Conservation (phyloP, 2,113 vertebrate species). For the Formicarius rufipectus region DNA sequence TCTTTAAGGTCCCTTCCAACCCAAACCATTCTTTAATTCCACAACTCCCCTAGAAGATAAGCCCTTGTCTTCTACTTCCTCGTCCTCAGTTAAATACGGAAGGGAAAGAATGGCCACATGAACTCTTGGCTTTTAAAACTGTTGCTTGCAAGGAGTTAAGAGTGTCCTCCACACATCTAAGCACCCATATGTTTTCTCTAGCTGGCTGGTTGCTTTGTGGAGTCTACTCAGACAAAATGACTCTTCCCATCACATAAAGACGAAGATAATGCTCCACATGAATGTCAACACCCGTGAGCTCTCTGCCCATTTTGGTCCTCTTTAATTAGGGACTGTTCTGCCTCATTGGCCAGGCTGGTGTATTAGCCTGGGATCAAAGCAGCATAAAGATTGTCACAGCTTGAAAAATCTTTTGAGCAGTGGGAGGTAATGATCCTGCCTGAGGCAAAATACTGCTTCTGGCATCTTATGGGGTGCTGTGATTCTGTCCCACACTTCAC, state of each 20-base stretch:
- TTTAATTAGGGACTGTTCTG: constrained; percentile 37
- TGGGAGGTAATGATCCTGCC: constrained; percentile 35
- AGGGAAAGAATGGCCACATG: not conserved
- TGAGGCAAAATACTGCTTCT: not conserved
- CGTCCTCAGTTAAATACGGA: not conserved
- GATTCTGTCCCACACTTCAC: constrained; percentile 8
- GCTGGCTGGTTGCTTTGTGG: not conserved
- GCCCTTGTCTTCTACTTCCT: not conserved
- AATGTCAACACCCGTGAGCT: not conserved
- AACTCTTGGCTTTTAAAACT: not conserved
- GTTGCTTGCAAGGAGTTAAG: not conserved
- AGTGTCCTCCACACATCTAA: not conserved
- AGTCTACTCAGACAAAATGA: not conserved
- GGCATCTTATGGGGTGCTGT: not conserved
- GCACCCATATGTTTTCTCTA: not conserved
- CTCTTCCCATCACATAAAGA: not conserved
- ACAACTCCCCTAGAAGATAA: not conserved
- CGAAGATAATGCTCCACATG: not conserved
- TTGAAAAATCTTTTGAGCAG: constrained; percentile 28
- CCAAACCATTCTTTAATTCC: not conserved
- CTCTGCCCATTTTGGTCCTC: constrained; percentile 5
- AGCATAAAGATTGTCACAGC: constrained; percentile 30
- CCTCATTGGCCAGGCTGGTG: constrained; percentile 20
- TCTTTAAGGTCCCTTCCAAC: not conserved
- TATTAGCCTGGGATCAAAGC: constrained; percentile 15